Percentiles rank a stretch among this genome's conserved stretches.
phyloP scores from a whole-genome alignment of 2,888 invertebrate species.

The Dryobota labecula region DNA sequence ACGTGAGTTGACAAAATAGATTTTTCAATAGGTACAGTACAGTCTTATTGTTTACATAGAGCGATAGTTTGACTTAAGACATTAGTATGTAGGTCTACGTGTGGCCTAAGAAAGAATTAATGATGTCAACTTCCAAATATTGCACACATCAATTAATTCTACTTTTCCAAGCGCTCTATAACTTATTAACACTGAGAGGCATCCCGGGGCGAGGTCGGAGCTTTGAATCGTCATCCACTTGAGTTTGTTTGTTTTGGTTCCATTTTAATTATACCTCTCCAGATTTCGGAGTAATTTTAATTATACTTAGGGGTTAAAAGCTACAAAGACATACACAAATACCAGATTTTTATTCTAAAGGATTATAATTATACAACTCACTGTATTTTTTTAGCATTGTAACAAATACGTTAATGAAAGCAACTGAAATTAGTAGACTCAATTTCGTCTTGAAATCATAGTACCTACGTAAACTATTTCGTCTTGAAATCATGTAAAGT shows the following conservation, averaged over 20 bases:
- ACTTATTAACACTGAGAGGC: neutral
- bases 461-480: neutral
- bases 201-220: neutral
- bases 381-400: neutral
- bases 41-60: neutral
- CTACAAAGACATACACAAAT: conserved; percentile 16
- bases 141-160: neutral
- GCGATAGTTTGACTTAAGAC: neutral
- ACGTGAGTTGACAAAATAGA: neutral
- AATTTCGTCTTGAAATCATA: neutral
- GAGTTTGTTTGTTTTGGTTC: conserved; percentile 61
- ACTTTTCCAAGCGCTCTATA: conserved; percentile 5
- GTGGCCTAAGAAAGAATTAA: neutral
- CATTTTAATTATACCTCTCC: conserved; percentile 59
- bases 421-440: neutral
- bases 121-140: neutral
- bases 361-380: neutral
- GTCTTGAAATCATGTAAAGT: neutral
- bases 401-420: neutral
- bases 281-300: conserved; percentile 42
- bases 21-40: neutral
- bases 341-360: neutral
- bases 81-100: neutral
- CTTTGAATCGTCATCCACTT: conserved; percentile 47
- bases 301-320: conserved; percentile 35